Conservation (phyloP, 2,113 vertebrate genomes). For the Pteruthius melanotis region DNA sequence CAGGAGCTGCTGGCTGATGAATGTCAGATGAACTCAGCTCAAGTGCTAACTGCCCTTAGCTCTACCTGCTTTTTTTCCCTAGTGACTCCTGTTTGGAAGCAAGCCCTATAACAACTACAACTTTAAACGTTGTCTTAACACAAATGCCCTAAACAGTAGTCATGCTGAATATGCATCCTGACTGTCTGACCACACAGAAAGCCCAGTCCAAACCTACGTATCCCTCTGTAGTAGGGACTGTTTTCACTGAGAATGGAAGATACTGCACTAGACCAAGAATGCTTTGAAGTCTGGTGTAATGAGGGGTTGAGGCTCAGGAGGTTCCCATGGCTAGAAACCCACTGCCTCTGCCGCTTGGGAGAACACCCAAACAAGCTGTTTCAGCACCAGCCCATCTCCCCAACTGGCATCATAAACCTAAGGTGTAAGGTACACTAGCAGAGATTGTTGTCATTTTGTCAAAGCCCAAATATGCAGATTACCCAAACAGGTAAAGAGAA, state of each 20-base stretch:
- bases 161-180: fast-evolving
- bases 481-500: not conserved
- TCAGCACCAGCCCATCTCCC: not conserved
- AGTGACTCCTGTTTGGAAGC: not conserved
- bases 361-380: not conserved
- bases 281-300: not conserved
- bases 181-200: not conserved
- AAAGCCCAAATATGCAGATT: not conserved
- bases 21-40: not conserved
- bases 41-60: not conserved
- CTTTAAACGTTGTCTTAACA: not conserved
- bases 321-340: not conserved
- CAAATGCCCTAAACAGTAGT: not conserved
- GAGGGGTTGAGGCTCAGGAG: not conserved
- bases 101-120: not conserved
- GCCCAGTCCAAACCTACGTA: not conserved
- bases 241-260: not conserved
- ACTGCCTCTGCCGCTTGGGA: not conserved
- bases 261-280: not conserved
- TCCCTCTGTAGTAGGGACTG: not conserved
- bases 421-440: not conserved
- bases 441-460: not conserved
- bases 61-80: not conserved
- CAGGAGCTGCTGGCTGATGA: not conserved
- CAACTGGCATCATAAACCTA: not conserved